phyloP scores from a whole-genome alignment of 2,888 invertebrate species.

The Tipula helvola region DNA sequence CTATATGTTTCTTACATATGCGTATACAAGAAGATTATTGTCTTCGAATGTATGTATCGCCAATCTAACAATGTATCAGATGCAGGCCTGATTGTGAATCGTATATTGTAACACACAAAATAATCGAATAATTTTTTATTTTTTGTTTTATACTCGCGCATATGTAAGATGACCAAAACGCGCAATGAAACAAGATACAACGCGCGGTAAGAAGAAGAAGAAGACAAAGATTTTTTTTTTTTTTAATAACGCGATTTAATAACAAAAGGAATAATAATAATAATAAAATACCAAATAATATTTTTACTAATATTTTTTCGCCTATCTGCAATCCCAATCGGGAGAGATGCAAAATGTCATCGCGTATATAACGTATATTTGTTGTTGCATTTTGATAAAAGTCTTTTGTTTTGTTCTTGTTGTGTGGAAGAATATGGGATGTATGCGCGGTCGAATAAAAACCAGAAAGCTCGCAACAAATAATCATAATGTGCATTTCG shows the following conservation, averaged over 20 bases:
- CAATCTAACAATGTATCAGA: neutral
- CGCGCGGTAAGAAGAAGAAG: neutral
- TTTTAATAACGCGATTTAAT: neutral
- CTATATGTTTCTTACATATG: neutral
- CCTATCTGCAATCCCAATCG: constrained; percentile 18
- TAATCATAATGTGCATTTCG: no score
- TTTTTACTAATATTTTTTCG: constrained; percentile 19
- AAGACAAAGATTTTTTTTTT: neutral
- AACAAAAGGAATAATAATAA: constrained; percentile 10
- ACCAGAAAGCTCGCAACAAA: no score
- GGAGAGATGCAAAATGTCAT: constrained; percentile 16
- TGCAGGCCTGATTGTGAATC: neutral
- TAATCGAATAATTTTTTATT: neutral
- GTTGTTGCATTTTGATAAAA: neutral
- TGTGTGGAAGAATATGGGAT: neutral
- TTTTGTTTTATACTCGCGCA: neutral
- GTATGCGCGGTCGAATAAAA: no score
- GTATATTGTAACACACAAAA: neutral
- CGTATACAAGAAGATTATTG: neutral
- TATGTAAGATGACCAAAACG: neutral
- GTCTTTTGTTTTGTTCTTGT: neutral
- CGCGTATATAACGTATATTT: neutral
- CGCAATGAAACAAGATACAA: neutral
- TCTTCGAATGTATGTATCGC: neutral
- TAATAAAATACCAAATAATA: constrained; percentile 14